phyloP scores from a whole-genome alignment of 2,113 vertebrate species.

The rabbit (Oryctolagus cuniculus) region DNA sequence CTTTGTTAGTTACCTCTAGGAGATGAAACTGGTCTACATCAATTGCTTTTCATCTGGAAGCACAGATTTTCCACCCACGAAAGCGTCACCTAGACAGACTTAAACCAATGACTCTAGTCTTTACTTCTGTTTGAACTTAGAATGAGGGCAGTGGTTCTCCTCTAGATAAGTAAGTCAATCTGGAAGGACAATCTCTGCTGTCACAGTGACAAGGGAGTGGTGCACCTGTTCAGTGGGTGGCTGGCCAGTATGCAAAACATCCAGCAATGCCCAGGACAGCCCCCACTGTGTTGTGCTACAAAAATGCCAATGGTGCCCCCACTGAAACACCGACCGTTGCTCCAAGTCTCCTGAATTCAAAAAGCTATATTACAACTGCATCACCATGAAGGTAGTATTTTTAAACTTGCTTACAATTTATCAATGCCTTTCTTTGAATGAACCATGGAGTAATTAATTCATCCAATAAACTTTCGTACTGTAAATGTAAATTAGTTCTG shows the following conservation, averaged over 20 bases:
- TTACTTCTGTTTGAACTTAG: not conserved
- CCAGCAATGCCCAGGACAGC: not conserved
- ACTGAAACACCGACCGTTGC: not conserved
- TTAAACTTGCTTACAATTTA: slow-evolving; percentile 11
- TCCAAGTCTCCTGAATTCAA: not conserved
- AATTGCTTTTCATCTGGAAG: slow-evolving; percentile 18
- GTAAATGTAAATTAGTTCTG: slow-evolving; percentile 29
- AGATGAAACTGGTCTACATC: not conserved
- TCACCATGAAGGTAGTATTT: not conserved
- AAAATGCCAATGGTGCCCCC: not conserved
- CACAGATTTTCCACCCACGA: not conserved
- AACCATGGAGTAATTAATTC: not conserved
- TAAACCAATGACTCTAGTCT: not conserved
- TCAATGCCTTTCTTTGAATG: slow-evolving; percentile 21
- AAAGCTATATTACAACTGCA: not conserved
- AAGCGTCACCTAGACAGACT: not conserved
- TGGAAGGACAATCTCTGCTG: not conserved
- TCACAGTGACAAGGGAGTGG: not conserved
- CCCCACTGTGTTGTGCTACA: not conserved
- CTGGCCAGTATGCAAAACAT: not conserved
- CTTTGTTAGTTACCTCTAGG: not conserved
- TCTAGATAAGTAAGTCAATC: not conserved
- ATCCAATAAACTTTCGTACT: slow-evolving; percentile 11
- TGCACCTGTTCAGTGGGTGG: not conserved
- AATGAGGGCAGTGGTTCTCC: not conserved